These are phyloP conservation scores for Rhagonycha lutea DNA, from an alignment of 2,888 invertebrate genomes.

Conservation along the genomic window DNA sequence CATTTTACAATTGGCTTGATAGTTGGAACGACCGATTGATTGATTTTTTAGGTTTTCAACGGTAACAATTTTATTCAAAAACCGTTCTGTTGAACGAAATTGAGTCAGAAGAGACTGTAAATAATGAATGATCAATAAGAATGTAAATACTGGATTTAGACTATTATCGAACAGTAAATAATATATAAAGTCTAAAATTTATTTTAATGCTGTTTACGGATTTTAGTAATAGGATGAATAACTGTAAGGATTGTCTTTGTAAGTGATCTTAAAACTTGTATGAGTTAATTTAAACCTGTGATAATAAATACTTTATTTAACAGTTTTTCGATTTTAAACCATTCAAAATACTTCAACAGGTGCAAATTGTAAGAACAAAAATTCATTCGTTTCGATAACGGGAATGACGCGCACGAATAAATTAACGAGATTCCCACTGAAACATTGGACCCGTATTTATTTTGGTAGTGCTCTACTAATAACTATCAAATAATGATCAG, in stretches of 20 bases:
- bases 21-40: conserved; percentile 74
- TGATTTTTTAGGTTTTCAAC: conserved; percentile 73
- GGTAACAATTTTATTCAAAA: conserved; percentile 48
- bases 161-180: background rate
- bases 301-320: conserved; percentile 6
- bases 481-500: background rate
- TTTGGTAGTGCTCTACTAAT: too few relatives aligned
- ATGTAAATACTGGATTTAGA: background rate
- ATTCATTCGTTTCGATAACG: too few relatives aligned
- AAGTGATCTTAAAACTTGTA: conserved; percentile 10
- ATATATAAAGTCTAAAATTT: background rate
- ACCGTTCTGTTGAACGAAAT: background rate
- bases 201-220: background rate
- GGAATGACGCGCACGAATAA: too few relatives aligned
- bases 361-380: too few relatives aligned
- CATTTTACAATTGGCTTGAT: conserved; percentile 59
- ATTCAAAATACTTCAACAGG: background rate
- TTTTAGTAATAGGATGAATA: background rate
- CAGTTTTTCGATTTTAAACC: background rate
- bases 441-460: too few relatives aligned
- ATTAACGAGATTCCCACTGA: too few relatives aligned
- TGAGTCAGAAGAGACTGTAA: background rate
- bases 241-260: conserved; percentile 3
- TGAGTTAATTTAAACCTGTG: conserved; percentile 14
- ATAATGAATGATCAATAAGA: background rate